Evolutionary conservation across 2,888 invertebrate genomes (phyloP), one percentile per base, ranked within the genome.

Genomic region (Alentia gelatinosa): DNA sequence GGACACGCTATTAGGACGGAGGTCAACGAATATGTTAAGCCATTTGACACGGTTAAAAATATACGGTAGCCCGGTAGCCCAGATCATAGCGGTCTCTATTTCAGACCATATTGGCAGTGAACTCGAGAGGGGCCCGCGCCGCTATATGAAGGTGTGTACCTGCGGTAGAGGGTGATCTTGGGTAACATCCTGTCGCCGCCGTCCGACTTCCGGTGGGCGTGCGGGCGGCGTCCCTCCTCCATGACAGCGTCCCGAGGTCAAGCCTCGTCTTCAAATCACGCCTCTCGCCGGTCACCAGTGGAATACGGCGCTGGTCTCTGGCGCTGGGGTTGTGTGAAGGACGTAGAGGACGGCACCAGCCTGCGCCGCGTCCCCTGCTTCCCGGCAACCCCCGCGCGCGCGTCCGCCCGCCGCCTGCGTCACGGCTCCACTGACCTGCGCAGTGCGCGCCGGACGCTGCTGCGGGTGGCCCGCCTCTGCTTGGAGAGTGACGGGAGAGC

Each of bases 121-220:
- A 12, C 47, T n/a, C n/a, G n/a, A n/a, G n/a, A n/a, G n/a, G n/a
- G n/a, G n/a, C n/a, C n/a, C n/a, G n/a, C n/a, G 47, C 9, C 47
- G 9, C 47, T 47, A 47, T 47, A 47, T 47, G 7, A 12, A 47
- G 9, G 19, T n/a, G n/a, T 26, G 15, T 84, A 84, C 39, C 84
- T 84, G 40, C 26, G 40, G 42, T 84, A 42, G 84, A 42, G 15
- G 84, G 84, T 47, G 47, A 84, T 84, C n/a, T 84, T 84, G 26
- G 84, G 84, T 7, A 84, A 15, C 39, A 84, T 84, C 26, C 84
- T 42, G 26, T 84, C 84, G 5, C 40, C n/a, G 42, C 4, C n/a
- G 40, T 40, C 42, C 40, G 37, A 4, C n/a, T 5, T 40, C 84
- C 47, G 37, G 84, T 37, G 40, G 7, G 7, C 42, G 26, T 42